These are phyloP conservation scores for Pseudanteris insignis DNA, from an alignment of 2,888 invertebrate species.

Conservation along the genomic window DNA sequence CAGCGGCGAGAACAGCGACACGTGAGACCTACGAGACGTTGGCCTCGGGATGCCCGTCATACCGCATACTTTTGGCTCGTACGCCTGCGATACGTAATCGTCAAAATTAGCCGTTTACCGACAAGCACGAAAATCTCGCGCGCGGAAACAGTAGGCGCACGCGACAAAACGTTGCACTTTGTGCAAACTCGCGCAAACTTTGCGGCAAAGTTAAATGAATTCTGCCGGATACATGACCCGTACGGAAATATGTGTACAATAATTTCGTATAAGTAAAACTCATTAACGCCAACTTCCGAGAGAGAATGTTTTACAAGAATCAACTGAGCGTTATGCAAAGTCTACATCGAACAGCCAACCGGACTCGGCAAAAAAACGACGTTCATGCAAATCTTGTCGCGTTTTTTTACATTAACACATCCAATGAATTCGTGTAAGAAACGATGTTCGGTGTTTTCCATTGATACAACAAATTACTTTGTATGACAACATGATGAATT, in stretches of 20 bases:
- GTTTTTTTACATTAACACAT: no score
- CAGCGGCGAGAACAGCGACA: slow-evolving; percentile 31
- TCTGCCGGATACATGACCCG: slow-evolving; percentile 29
- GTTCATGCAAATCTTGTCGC: no score
- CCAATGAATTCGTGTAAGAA: no score
- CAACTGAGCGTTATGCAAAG: not conserved
- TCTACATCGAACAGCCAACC: no score
- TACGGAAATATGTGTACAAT: slow-evolving; percentile 24
- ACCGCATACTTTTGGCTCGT: slow-evolving; percentile 42
- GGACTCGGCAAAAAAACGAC: no score
- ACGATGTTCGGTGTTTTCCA: slow-evolving; percentile 4
- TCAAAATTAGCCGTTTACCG: slow-evolving; percentile 26
- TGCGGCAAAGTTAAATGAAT: slow-evolving; percentile 40
- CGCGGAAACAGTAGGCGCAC: slow-evolving; percentile 35
- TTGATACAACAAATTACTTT: slow-evolving; percentile 12
- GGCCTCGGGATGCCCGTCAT: slow-evolving; percentile 43
- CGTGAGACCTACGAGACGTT: no score
- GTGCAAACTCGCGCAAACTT: slow-evolving; percentile 25
- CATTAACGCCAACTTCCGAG: slow-evolving; percentile 25
- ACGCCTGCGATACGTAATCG: slow-evolving; percentile 35
- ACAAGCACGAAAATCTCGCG: slow-evolving; percentile 27
- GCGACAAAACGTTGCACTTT: slow-evolving; percentile 34
- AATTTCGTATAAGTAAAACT: slow-evolving; percentile 27
- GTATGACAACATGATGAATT: slow-evolving; percentile 31
- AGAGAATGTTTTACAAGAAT: slow-evolving; percentile 19